phyloP scores from a whole-genome alignment of 2,797 vertebrate genomes.

The Novumbra hubbsi region DNA sequence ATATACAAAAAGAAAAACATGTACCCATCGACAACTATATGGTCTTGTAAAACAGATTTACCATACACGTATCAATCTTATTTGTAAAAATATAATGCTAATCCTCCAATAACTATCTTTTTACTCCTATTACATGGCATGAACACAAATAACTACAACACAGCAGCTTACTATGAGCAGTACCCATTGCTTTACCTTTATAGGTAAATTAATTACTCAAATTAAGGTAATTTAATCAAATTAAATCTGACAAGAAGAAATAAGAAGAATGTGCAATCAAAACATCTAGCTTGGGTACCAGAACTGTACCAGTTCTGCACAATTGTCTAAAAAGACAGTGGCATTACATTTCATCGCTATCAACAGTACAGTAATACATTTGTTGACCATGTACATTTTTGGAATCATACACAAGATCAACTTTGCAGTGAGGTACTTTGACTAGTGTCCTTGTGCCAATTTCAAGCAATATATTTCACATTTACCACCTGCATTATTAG shows the following conservation, averaged over 20 bases:
- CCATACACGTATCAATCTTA: not conserved
- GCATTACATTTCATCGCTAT: not conserved
- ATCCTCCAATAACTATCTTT: not conserved
- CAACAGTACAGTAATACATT: not conserved
- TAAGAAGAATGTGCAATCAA: not conserved
- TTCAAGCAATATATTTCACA: slow-evolving; percentile 7
- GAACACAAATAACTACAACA: not conserved
- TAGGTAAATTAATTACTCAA: not conserved
- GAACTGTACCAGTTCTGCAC: not conserved
- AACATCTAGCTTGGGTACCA: not conserved
- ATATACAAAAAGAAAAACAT: not conserved
- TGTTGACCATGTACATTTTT: not conserved
- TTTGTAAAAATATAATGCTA: not conserved
- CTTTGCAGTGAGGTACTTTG: slow-evolving; percentile 1
- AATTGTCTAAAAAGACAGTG: not conserved
- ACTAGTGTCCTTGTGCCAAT: not conserved
- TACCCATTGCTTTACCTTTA: not conserved
- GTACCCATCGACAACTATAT: not conserved
- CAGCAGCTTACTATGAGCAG: not conserved
- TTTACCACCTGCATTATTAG: not conserved
- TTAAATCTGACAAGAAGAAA: not conserved
- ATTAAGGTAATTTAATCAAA: too few species aligned
- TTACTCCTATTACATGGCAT: not conserved
- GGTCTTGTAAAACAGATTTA: not conserved
- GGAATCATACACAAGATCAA: not conserved